Percentiles rank a stretch among this genome's conserved stretches.
Evolutionary conservation across 1,140 invertebrate genomes (phyloP).

Genomic region (Venturia canescens): DNA sequence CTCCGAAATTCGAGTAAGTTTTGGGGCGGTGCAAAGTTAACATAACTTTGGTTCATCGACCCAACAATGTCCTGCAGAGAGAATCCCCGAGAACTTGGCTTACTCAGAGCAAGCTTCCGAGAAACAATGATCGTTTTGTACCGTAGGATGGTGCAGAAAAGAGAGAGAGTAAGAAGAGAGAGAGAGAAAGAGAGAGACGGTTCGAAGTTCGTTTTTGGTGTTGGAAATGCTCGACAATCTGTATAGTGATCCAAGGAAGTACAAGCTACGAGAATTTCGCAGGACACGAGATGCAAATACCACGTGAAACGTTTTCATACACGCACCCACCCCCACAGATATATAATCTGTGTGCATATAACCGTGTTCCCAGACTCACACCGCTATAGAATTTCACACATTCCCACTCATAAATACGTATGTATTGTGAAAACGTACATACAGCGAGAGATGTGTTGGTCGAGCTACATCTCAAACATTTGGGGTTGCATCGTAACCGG

Average conservation of each 20-base stretch:
- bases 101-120: neutral
- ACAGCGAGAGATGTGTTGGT: conserved; percentile 6
- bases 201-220: conserved; percentile 23
- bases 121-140: conserved; percentile 37
- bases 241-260: neutral
- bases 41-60: conserved; percentile 29
- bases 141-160: neutral
- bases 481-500: conserved; percentile 30
- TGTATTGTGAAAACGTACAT: neutral
- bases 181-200: neutral
- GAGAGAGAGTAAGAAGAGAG: neutral
- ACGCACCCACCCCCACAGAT: neutral
- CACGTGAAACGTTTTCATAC: conserved; percentile 1
- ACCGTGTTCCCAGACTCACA: too few relatives aligned
- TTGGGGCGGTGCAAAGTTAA: neutral
- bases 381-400: too few relatives aligned
- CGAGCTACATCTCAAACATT: conserved; percentile 19
- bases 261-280: conserved; percentile 13
- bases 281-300: conserved; percentile 26
- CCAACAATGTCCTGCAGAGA: neutral
- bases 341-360: neutral
- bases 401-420: too few relatives aligned
- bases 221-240: conserved; percentile 11
- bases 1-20: neutral
- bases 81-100: conserved; percentile 20